These are phyloP conservation scores for Cephalopterus ornatus DNA, from an alignment of 2,113 vertebrate genomes.

Conservation along the genomic window DNA sequence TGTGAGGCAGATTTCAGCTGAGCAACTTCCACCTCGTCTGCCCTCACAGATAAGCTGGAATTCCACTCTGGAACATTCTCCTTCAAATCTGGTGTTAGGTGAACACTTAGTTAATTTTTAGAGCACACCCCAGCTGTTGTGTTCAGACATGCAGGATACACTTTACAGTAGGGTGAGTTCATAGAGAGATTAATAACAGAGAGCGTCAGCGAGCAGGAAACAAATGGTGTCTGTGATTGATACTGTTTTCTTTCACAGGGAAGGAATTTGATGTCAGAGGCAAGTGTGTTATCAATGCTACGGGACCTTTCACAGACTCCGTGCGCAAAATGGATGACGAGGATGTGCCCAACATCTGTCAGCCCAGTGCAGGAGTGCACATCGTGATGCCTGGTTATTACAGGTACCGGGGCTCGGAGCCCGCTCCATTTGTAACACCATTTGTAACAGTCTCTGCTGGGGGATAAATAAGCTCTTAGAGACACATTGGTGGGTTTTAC, in stretches of 20 bases:
- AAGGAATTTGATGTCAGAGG: slow-evolving; percentile 97
- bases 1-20: background rate
- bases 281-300: slow-evolving; percentile 99
- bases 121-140: background rate
- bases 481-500: accelerated
- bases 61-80: background rate
- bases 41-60: background rate
- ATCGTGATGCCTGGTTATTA: slow-evolving; percentile 90
- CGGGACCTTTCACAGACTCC: slow-evolving; percentile 91
- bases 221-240: slow-evolving; percentile 84
- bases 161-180: slow-evolving; percentile 79
- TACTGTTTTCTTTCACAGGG: slow-evolving; percentile 92
- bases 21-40: background rate
- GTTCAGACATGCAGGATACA: slow-evolving; percentile 9
- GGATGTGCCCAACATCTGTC: slow-evolving; percentile 85
- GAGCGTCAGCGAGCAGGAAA: slow-evolving; percentile 76
- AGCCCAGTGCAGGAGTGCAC: slow-evolving; percentile 86
- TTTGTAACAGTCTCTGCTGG: background rate
- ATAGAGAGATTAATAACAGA: slow-evolving; percentile 83
- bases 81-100: background rate
- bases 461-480: background rate
- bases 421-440: background rate
- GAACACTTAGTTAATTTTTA: background rate
- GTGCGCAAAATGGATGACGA: slow-evolving; percentile 92
- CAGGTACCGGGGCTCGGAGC: slow-evolving; percentile 75